Evolutionary conservation across 2,888 invertebrate genomes (phyloP).

Genomic region (Hemicrepidius hirtus): DNA sequence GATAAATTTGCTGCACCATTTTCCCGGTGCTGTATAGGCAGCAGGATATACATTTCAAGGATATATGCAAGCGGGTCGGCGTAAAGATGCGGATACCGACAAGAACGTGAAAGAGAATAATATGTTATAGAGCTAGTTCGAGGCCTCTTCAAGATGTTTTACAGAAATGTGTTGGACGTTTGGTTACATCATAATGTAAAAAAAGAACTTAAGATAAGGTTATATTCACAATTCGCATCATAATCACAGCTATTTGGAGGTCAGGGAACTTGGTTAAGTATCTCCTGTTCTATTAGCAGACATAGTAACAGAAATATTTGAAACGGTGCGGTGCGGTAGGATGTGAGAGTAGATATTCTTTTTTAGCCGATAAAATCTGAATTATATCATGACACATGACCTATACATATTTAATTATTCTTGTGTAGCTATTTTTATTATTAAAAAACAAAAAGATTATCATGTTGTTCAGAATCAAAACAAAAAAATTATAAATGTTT

Average conservation of each 20-base stretch:
- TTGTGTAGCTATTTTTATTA: too few species aligned
- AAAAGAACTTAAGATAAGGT: conserved; percentile 22
- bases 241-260: conserved; percentile 29
- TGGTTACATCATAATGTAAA: conserved; percentile 25
- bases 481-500: not conserved
- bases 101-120: conserved; percentile 19
- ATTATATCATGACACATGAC: too few species aligned
- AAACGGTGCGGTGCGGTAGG: conserved; percentile 1
- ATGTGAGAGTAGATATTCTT: too few species aligned
- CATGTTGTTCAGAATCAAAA: not conserved
- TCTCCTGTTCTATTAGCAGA: conserved; percentile 19
- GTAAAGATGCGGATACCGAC: conserved; percentile 30
- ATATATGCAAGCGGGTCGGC: conserved; percentile 34
- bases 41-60: conserved; percentile 27
- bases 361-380: too few species aligned
- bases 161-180: not conserved
- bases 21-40: conserved; percentile 24
- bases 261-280: conserved; percentile 12
- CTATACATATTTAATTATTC: too few species aligned
- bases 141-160: conserved; percentile 7
- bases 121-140: conserved; percentile 11
- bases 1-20: conserved; percentile 17
- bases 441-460: not conserved
- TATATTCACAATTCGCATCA: conserved; percentile 17
- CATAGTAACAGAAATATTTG: conserved; percentile 16